Percentiles rank a stretch among this genome's conserved stretches.
Evolutionary conservation across 2,113 vertebrate species (phyloP).

Genomic region (Forbesichthys agassizii): DNA sequence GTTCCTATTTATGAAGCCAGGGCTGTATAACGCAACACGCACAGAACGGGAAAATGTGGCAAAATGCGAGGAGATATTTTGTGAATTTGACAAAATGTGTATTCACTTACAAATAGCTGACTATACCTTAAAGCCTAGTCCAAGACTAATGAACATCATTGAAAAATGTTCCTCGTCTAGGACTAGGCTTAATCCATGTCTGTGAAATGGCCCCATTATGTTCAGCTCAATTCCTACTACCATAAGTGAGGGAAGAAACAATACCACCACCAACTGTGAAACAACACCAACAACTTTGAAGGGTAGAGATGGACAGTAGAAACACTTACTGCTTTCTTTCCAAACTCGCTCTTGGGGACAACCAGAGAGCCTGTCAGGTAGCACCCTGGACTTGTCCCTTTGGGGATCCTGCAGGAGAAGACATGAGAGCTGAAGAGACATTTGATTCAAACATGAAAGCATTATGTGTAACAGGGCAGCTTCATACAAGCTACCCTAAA

Average conservation of each 20-base stretch:
- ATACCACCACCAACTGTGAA: not conserved
- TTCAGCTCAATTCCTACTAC: not conserved
- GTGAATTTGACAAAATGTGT: not conserved
- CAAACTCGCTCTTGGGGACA: conserved; percentile 92
- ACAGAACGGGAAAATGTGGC: no score
- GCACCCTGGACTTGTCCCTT: conserved; percentile 93
- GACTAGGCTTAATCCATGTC: no score
- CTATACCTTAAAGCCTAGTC: no score
- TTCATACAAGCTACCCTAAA: no score
- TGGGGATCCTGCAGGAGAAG: conserved; percentile 82
- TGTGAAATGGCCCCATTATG: no score
- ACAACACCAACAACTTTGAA: not conserved
- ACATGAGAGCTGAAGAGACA: not conserved
- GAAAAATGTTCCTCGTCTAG: no score
- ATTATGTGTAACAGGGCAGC: not conserved
- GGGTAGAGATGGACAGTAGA: conserved; percentile 5
- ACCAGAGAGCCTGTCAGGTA: conserved; percentile 91
- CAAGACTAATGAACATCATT: no score
- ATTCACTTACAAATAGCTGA: no score
- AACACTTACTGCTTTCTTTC: conserved; percentile 98
- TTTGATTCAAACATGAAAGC: no score
- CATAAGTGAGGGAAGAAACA: not conserved
- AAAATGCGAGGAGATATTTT: no score
- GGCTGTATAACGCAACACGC: no score
- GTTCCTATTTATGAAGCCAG: no score